Evolutionary conservation across 2,888 invertebrate species (phyloP).

Genomic region (Lochmaea capreae): DNA sequence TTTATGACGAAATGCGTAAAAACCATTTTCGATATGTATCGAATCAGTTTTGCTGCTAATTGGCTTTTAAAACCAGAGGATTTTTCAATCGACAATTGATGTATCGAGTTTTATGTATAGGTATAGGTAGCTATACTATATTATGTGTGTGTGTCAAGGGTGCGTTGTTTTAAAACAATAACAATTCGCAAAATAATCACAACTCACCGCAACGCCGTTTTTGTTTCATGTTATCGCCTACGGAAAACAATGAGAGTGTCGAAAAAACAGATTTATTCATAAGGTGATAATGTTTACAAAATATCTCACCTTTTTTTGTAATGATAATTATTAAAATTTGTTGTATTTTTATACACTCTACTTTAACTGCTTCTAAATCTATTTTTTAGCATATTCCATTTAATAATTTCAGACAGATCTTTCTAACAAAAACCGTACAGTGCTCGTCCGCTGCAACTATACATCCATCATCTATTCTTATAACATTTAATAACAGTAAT

Average conservation of each 20-base stretch:
- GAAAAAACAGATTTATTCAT: slow-evolving; percentile 3
- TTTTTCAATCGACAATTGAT: slow-evolving; percentile 33
- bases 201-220: neutral
- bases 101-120: slow-evolving; percentile 15
- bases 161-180: slow-evolving; percentile 3
- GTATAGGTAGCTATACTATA: no score
- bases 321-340: no score
- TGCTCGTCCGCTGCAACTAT: no score
- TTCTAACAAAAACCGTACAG: no score
- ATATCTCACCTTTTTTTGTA: neutral
- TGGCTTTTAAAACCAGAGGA: slow-evolving; percentile 8
- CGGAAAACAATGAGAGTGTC: neutral
- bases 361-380: no score
- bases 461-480: neutral
- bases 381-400: no score
- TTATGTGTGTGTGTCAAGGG: neutral
- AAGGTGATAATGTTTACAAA: neutral
- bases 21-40: slow-evolving; percentile 27
- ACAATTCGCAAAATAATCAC: slow-evolving; percentile 12
- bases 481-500: neutral
- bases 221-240: neutral
- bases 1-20: slow-evolving; percentile 41
- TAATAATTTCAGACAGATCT: no score
- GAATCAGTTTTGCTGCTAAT: slow-evolving; percentile 6
- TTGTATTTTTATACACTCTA: no score